Base-by-base conservation (phyloP, 2,797 vertebrate genomes). In the Triplophysa yarkandensis region DNA sequence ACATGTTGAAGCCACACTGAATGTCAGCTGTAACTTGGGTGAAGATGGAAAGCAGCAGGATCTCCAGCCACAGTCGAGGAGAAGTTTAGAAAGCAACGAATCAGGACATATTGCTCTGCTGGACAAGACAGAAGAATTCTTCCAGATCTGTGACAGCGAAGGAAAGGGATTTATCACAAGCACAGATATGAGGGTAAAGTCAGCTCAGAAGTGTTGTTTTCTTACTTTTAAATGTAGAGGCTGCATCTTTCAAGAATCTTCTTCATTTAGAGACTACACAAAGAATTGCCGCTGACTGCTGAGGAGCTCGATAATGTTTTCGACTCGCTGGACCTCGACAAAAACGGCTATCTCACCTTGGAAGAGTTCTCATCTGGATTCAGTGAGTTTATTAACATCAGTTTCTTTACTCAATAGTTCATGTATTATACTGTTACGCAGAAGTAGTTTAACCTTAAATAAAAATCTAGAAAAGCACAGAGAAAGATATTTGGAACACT, bases 231-330 rank as follows among this genome's bases (percentile, higher is more conserved):
- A 14, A 43, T 43, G 4, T 41, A 4, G 11, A 17, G 11, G 41
- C 14, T 41, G 10, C 32, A 34, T 9, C 32, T 34, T 6, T 34
- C 32, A 34, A 34, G 1, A 34, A 32, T 58, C 5, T 1, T 67
- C 0, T 23, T n/a, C 25, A 6, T 73, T 69, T 88, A 98, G 95
- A 93, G 92, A 73, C 93, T 98, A 70, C 90, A 94, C 79, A 86
- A 88, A 74, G 93, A 95, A 80, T 83, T 96, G 48, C 92, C 94
- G 6, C 92, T 98, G 46, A 94, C 93, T 80, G 88, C 91, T 13
- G 93, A 94, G 71, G 94, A 98, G 16, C 90, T 98, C 76, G 94
- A 98, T 78, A 91, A 95, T 1, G 95, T 94, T 68, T 98, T 99
- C 76, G 93, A 95, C 80, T 94, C 92, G 0, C 85, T 99, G 89